Percentiles rank a stretch among this genome's conserved stretches.
These are phyloP conservation scores for Tyrannus savana DNA, from an alignment of 2,113 vertebrate genomes.

Conservation along the genomic window DNA sequence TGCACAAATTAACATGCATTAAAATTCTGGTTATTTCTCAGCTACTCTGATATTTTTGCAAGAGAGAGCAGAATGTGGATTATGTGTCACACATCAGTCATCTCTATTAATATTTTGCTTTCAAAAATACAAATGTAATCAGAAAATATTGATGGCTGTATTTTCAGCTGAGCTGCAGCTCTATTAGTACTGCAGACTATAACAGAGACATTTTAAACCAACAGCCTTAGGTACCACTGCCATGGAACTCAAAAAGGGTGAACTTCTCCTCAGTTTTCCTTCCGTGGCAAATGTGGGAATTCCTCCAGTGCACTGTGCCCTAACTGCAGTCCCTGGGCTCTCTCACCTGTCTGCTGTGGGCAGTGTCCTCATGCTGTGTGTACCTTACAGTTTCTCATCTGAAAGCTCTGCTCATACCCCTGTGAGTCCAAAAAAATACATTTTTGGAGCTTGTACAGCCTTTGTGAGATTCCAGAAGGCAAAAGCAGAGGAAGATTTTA, in stretches of 20 bases:
- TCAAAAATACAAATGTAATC: not conserved
- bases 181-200: not conserved
- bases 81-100: not conserved
- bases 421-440: not conserved
- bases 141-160: not conserved
- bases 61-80: not conserved
- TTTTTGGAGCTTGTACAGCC: not conserved
- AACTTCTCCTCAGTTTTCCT: not conserved
- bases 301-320: not conserved
- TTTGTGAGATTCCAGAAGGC: not conserved
- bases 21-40: constrained; percentile 3
- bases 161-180: not conserved
- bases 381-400: not conserved
- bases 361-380: not conserved
- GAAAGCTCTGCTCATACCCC: not conserved
- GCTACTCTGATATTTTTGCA: not conserved
- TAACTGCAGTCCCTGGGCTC: not conserved
- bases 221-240: not conserved
- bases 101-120: not conserved
- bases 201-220: not conserved
- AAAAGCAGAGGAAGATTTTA: not conserved
- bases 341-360: not conserved
- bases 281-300: not conserved
- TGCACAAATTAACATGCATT: not conserved
- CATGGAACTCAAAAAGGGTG: not conserved